Percentiles rank a stretch among this genome's conserved stretches.
phyloP scores from a whole-genome alignment of 2,888 invertebrate genomes.

The Laspeyria flexula region DNA sequence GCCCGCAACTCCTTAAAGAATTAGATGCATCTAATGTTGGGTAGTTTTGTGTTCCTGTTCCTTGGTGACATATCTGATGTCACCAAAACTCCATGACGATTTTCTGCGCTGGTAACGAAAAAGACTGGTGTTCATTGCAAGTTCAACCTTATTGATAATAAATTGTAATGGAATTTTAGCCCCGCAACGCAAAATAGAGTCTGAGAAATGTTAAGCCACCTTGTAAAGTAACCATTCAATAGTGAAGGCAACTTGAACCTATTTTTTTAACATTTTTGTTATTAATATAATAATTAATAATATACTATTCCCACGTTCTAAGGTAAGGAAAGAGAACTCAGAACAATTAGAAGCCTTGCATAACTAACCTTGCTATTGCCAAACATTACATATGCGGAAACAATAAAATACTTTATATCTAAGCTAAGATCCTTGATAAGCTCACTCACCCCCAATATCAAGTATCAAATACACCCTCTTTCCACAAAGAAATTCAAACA shows the following conservation, averaged over 20 bases:
- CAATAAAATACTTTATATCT: neutral
- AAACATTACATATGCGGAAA: neutral
- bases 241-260: too few species aligned
- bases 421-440: neutral
- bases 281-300: neutral
- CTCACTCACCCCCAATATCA: neutral
- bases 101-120: too few species aligned
- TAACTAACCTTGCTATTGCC: slow-evolving; percentile 22
- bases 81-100: too few species aligned
- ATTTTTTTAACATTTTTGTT: too few species aligned
- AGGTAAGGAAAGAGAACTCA: neutral
- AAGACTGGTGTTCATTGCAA: too few species aligned
- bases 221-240: neutral
- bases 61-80: too few species aligned
- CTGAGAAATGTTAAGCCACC: neutral
- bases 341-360: slow-evolving; percentile 40
- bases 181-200: too few species aligned
- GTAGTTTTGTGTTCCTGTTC: too few species aligned
- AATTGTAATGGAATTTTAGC: too few species aligned
- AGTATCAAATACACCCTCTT: neutral
- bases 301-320: slow-evolving; percentile 7
- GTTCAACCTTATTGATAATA: too few species aligned
- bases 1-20: too few species aligned
- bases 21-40: too few species aligned
- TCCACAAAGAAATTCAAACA: neutral